These are phyloP conservation scores for Brachynemurus nebulosus DNA, from an alignment of 2,888 invertebrate species.

Conservation along the genomic window DNA sequence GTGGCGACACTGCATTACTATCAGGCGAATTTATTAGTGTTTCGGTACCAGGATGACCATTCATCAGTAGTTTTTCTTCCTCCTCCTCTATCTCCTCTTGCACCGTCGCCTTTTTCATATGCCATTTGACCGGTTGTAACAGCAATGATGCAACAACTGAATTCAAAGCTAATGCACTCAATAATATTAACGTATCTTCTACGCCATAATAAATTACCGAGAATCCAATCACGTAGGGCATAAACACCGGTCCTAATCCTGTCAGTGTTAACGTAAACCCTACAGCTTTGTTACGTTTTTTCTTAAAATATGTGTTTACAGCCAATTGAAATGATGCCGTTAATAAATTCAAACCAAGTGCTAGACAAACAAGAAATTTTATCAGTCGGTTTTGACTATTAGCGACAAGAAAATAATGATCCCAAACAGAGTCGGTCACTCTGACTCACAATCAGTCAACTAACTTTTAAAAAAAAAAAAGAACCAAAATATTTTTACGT, in stretches of 20 bases:
- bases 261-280: conserved; percentile 49
- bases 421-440: too few species aligned
- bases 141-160: conserved; percentile 43
- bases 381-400: too few species aligned
- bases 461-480: too few species aligned
- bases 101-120: conserved; percentile 29
- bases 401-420: too few species aligned
- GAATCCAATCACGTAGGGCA: conserved; percentile 45
- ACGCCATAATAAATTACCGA: conserved; percentile 41
- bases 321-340: conserved; percentile 48
- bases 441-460: too few species aligned
- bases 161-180: conserved; percentile 47
- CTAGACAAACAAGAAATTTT: conserved; percentile 28
- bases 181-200: conserved; percentile 45
- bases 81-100: conserved; percentile 19
- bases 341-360: conserved; percentile 43
- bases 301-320: conserved; percentile 48
- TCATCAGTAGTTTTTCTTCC: conserved; percentile 20
- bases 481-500: too few species aligned
- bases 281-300: conserved; percentile 45
- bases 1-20: too few species aligned
- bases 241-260: conserved; percentile 49
- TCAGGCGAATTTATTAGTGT: too few species aligned
- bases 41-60: conserved; percentile 23
- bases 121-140: conserved; percentile 54